Evolutionary conservation across 2,888 invertebrate genomes (phyloP).

Genomic region (Zelleria hepariella): DNA sequence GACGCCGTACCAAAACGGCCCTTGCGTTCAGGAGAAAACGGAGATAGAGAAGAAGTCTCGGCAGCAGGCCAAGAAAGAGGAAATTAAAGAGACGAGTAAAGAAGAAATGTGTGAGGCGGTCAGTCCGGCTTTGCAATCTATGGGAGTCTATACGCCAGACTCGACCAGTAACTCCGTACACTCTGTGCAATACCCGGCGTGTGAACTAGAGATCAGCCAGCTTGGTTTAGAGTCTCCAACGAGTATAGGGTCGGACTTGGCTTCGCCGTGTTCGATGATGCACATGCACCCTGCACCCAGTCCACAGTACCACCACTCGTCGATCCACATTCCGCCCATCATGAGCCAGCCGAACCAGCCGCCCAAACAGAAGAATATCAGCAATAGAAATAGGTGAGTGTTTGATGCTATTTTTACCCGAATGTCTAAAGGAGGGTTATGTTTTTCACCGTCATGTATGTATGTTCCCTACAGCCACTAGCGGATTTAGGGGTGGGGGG

Average conservation of each 20-base stretch:
- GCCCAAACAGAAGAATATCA: slow-evolving; percentile 65
- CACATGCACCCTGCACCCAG: slow-evolving; percentile 63
- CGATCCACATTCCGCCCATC: slow-evolving; percentile 63
- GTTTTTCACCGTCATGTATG: too few relatives aligned
- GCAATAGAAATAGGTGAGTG: slow-evolving; percentile 54
- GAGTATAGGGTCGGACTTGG: slow-evolving; percentile 88
- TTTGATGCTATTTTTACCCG: too few relatives aligned
- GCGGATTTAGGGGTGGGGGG: too few relatives aligned
- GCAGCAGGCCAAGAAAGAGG: slow-evolving; percentile 55
- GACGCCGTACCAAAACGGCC: slow-evolving; percentile 47
- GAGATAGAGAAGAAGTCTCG: slow-evolving; percentile 62
- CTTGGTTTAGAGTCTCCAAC: slow-evolving; percentile 90
- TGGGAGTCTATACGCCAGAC: slow-evolving; percentile 90
- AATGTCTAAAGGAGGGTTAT: too few relatives aligned
- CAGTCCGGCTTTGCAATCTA: slow-evolving; percentile 78
- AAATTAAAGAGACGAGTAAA: slow-evolving; percentile 48
- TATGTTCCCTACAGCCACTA: too few relatives aligned
- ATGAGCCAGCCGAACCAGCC: slow-evolving; percentile 66
- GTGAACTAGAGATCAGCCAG: slow-evolving; percentile 87
- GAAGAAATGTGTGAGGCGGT: slow-evolving; percentile 61
- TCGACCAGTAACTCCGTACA: slow-evolving; percentile 87
- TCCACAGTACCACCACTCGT: slow-evolving; percentile 74
- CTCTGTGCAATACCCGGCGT: slow-evolving; percentile 82
- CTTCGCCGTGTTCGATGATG: slow-evolving; percentile 83
- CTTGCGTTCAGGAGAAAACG: slow-evolving; percentile 46